Conservation (phyloP, 2,888 invertebrate genomes). For the Glyphotaelius pellucidus region DNA sequence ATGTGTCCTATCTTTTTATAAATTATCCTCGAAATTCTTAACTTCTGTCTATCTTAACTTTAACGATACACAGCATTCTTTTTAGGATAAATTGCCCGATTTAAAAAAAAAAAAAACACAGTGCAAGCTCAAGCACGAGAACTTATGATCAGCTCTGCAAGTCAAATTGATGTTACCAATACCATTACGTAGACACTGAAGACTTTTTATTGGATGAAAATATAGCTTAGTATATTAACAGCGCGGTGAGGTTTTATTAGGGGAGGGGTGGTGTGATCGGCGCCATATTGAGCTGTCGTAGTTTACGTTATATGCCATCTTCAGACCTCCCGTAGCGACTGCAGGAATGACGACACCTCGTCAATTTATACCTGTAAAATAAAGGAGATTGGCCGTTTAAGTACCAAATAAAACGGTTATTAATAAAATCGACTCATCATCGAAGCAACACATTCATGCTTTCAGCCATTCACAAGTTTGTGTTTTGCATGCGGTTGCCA, state of each 20-base stretch:
- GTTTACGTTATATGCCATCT: background rate
- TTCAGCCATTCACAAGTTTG: background rate
- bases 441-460: background rate
- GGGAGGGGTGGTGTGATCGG: background rate
- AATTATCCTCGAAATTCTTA: no score
- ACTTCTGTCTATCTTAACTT: no score
- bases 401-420: background rate
- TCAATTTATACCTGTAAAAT: background rate
- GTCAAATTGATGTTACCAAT: conserved; percentile 4
- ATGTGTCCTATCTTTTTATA: no score
- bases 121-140: no score
- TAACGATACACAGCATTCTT: no score
- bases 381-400: background rate
- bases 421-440: background rate
- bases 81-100: no score
- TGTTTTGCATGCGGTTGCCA: background rate
- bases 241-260: background rate
- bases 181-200: background rate
- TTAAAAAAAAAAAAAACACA: no score
- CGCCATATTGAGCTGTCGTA: background rate
- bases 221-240: background rate
- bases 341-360: background rate
- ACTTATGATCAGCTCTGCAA: background rate
- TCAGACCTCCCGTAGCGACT: background rate
- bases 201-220: conserved; percentile 11